Conservation (phyloP, 2,797 vertebrate species). For the Acanthurus leucopareius region DNA sequence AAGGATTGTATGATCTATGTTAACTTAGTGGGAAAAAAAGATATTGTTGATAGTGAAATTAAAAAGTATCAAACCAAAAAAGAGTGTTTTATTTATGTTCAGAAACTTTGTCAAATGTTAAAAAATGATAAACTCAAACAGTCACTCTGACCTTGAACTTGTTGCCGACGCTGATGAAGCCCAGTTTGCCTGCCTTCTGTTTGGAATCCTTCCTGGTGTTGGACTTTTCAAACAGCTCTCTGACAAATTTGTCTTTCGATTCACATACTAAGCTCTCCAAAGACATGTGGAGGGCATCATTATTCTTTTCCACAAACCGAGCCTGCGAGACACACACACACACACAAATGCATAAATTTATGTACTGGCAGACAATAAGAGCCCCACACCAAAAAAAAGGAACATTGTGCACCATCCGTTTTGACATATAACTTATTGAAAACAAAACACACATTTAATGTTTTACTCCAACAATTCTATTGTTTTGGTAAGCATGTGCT, state of each 20-base stretch:
- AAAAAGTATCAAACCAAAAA: neutral
- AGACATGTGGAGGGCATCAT: slow-evolving; percentile 99
- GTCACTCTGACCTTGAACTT: slow-evolving; percentile 95
- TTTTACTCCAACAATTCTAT: too few relatives aligned
- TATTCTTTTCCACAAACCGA: slow-evolving; percentile 99
- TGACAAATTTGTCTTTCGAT: slow-evolving; percentile 97
- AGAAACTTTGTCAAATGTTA: neutral
- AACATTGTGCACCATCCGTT: too few relatives aligned
- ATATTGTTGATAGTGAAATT: neutral
- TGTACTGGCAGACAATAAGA: neutral
- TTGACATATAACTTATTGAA: too few relatives aligned
- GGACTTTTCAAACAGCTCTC: slow-evolving; percentile 94
- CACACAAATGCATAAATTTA: slow-evolving; percentile 15
- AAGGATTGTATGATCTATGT: neutral
- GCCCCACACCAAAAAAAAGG: too few relatives aligned
- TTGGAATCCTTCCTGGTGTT: slow-evolving; percentile 94
- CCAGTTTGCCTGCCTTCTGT: slow-evolving; percentile 97
- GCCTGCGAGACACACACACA: slow-evolving; percentile 83
- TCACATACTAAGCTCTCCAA: slow-evolving; percentile 96
- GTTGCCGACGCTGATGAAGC: slow-evolving; percentile 99
- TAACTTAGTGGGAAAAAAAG: neutral
- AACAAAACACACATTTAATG: too few relatives aligned
- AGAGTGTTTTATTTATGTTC: neutral
- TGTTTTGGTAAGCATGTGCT: too few relatives aligned
- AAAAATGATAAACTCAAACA: neutral